These are phyloP conservation scores for Platysteira castanea DNA, from an alignment of 2,113 vertebrate species.

Conservation along the genomic window DNA sequence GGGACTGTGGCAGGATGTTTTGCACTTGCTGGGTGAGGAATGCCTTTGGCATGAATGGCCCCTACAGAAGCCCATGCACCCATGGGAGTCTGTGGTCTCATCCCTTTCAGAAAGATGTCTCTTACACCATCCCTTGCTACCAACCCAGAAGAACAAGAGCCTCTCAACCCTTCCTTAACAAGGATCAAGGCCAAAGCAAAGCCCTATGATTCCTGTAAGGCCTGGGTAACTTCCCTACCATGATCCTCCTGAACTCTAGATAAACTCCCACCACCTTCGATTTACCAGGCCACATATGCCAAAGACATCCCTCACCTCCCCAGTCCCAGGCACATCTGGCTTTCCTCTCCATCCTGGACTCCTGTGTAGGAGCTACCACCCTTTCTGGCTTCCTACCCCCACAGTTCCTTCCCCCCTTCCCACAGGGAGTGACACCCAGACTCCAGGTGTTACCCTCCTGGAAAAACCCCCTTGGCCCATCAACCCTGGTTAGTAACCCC, in stretches of 20 bases:
- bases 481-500: neutral
- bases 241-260: neutral
- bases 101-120: neutral
- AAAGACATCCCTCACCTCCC: neutral
- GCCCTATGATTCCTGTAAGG: neutral
- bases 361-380: neutral
- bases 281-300: neutral
- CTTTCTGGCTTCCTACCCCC: neutral
- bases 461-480: neutral
- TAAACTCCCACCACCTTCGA: neutral
- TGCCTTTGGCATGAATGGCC: neutral
- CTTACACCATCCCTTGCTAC: neutral
- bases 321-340: neutral
- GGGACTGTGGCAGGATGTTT: neutral
- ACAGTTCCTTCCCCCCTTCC: neutral
- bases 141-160: neutral
- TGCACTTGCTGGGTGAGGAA: neutral
- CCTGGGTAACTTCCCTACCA: neutral
- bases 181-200: neutral
- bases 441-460: neutral
- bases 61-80: fast-evolving
- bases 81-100: neutral
- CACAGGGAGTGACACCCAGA: neutral
- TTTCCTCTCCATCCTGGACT: neutral
- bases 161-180: neutral